Base-by-base conservation (phyloP, 2,797 vertebrate species). In the Rousettus madagascariensis region DNA sequence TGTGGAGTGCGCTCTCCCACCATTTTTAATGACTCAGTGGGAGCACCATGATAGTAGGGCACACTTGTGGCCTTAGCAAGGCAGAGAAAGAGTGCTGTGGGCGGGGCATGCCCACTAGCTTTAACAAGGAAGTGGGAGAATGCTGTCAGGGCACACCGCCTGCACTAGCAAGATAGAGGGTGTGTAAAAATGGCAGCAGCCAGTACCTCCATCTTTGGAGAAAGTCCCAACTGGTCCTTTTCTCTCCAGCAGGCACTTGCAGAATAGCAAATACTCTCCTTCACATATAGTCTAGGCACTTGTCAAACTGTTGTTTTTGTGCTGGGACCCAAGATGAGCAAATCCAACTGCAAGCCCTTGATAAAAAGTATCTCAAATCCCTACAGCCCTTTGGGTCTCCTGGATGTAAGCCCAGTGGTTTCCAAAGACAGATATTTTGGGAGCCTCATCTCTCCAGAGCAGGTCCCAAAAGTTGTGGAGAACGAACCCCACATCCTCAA, bases 61-160 rank as follows among this genome's bases (percentile, higher is more conserved):
- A 63, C 59, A 63, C 30, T 28, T 63, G 30, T 63, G 59, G 59
- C 28, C 30, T 30, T 63, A 63, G 59, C 59, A 63, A 61, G 59
- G 59, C 0, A 8, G 38, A 12, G 36, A 10, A 79, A 0, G 5
- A 59, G 36, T 1, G 9, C 53, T 13, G 36, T 16, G 78, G 11
- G 30, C 22, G 41, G 41, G 41, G 79, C 57, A 82, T 8, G 61
- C 41, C 59, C 79, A 63, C 20, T 20, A 22, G 43, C 30, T 82
- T n/a, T 22, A 63, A 30, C 79, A 46, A 49, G 20, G 30, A 6
- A 63, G 61, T 63, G 30, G 61, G 15, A 16, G 61, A 63, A 63
- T 63, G 59, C 59, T 65, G 30, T 82, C 19, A 49, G 41, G 30
- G 15, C 24, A 38, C 43, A 17, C 43, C 8, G 15, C 41, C 43